These are phyloP conservation scores for Eubasilissa regina DNA, from an alignment of 1,140 invertebrate genomes.

Conservation along the genomic window DNA sequence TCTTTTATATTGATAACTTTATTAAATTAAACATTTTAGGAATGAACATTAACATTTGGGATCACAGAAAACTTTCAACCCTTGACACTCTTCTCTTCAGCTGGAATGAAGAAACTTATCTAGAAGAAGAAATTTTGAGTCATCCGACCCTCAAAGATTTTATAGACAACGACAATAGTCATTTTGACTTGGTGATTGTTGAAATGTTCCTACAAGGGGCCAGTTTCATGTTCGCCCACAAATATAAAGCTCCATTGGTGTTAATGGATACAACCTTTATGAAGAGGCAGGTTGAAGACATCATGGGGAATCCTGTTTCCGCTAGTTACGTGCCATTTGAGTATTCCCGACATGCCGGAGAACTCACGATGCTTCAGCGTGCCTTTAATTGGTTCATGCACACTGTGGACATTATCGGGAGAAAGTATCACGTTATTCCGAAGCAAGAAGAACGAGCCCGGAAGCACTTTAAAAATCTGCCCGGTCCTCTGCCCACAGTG, in stretches of 20 bases:
- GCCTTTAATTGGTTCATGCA: slow-evolving; percentile 48
- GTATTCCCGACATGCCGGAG: slow-evolving; percentile 55
- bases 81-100: not conserved
- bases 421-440: slow-evolving; percentile 50
- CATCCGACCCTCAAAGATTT: slow-evolving; percentile 39
- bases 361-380: slow-evolving; percentile 43
- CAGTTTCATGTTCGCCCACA: slow-evolving; percentile 54
- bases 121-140: slow-evolving; percentile 8
- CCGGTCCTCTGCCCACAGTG: slow-evolving; percentile 63
- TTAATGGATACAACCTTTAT: slow-evolving; percentile 26
- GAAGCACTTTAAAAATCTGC: slow-evolving; percentile 61
- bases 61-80: not conserved
- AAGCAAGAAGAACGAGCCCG: slow-evolving; percentile 61
- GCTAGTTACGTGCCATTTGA: slow-evolving; percentile 65
- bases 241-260: slow-evolving; percentile 56
- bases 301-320: slow-evolving; percentile 65
- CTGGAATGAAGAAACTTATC: slow-evolving; percentile 1
- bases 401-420: slow-evolving; percentile 39
- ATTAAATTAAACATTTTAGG: too few relatives aligned
- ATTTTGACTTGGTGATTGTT: slow-evolving; percentile 53
- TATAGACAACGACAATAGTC: slow-evolving; percentile 48
- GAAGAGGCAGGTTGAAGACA: slow-evolving; percentile 53
- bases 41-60: not conserved
- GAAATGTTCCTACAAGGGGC: slow-evolving; percentile 53
- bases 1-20: too few relatives aligned